Evolutionary conservation across 2,113 vertebrate species (phyloP), one percentile per base, ranked within the genome.

Genomic region (Tautogolabrus adspersus): DNA sequence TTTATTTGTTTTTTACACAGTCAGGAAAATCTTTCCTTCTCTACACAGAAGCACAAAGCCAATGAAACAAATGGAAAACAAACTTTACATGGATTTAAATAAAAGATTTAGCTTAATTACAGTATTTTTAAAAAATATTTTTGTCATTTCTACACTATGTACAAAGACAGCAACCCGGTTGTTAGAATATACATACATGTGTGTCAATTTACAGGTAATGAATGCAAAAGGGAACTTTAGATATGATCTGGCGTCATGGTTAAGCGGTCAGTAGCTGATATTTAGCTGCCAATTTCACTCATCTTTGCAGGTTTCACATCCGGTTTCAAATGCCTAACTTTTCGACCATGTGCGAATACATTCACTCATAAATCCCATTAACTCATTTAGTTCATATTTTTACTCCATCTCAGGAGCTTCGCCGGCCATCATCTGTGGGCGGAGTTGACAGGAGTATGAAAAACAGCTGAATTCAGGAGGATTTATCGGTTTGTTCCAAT

Each of bases 281-380:
- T 88, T 92, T 93, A 94, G 93, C 92, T 94, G 94, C 92, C 92
- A 89, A 81, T 88, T 90, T 89, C 79, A 77, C 81, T 80, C 76
- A 34, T 81, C 72, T 89, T 74, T 78, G 64, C 68, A 77, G 67
- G 75, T 83, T 81, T 56, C 73, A 46, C 64, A 56, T 79, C 47
- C 68, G 16, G 34, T 58, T 64, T 70, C 72, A 21, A 69, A 40
- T 49, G 57, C 66, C 57, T 80, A 60, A 42, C 72, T 69, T 54
- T 74, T 63, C 58, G 44, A 61, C 66, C 49, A 51, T 15, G 73
- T 56, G 70, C 66, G 38, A 22, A 68, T 65, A 75, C 74, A 58
- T 81, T 75, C 47, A 52, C 23, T 26, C 81, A 65, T 15, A 37
- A 72, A 57, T 79, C 71, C 70, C 7, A 51, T 44, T 10, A 26